Evolutionary conservation across 1,140 invertebrate species (phyloP).

Genomic region (Holotrichia oblita): DNA sequence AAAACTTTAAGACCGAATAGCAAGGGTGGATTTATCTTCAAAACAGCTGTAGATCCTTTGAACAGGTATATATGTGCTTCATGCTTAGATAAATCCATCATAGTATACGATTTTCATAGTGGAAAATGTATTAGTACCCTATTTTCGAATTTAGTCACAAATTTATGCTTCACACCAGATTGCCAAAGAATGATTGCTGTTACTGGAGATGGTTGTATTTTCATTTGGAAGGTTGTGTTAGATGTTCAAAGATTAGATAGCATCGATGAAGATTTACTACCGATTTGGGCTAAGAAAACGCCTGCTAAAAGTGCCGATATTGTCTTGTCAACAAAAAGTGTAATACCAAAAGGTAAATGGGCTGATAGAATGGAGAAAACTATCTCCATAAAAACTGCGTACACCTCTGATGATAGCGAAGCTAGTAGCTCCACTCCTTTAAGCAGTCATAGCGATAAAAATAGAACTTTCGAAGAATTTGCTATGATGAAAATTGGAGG

Average conservation of each 20-base stretch:
- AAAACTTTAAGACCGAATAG: neutral
- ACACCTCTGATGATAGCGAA: slow-evolving; percentile 5
- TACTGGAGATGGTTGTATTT: neutral
- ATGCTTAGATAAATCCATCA: neutral
- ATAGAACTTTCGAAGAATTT: neutral
- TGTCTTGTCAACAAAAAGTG: neutral
- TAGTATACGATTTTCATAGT: neutral
- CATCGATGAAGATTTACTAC: neutral
- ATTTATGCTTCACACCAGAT: slow-evolving; percentile 9
- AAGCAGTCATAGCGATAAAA: slow-evolving; percentile 8
- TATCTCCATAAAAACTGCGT: neutral
- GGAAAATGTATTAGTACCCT: neutral
- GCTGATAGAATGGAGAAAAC: slow-evolving; percentile 12
- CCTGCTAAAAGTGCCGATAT: neutral
- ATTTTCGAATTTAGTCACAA: slow-evolving; percentile 7
- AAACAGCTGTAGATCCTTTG: neutral
- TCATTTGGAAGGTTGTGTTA: neutral
- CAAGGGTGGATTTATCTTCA: neutral
- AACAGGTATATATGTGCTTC: neutral
- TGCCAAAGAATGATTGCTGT: neutral
- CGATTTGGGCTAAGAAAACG: neutral
- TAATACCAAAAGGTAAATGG: slow-evolving; percentile 9
- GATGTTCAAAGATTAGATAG: neutral
- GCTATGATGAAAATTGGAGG: neutral
- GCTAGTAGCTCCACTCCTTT: neutral